These are phyloP conservation scores for Cantharis nigra DNA, from an alignment of 2,888 invertebrate genomes.

Conservation along the genomic window DNA sequence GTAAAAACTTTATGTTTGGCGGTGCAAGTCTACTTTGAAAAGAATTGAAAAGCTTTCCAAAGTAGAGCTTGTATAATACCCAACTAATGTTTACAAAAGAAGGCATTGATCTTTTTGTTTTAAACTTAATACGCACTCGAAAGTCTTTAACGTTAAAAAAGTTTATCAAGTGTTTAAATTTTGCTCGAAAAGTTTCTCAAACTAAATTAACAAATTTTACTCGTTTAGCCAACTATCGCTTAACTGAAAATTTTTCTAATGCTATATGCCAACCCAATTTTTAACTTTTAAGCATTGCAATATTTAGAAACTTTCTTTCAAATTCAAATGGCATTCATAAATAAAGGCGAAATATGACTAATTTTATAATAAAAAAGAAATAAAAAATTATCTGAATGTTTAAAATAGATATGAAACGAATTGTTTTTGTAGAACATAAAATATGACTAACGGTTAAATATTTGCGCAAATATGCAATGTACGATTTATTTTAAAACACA, in stretches of 20 bases:
- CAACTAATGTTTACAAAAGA: slow-evolving; percentile 20
- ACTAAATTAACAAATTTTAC: background rate
- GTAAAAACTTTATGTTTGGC: slow-evolving; percentile 13
- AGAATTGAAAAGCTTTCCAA: slow-evolving; percentile 16
- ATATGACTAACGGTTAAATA: background rate
- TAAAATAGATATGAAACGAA: background rate
- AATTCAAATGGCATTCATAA: background rate
- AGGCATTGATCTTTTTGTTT: slow-evolving; percentile 17
- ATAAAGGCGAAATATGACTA: background rate
- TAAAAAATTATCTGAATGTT: background rate
- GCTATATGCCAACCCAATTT: background rate
- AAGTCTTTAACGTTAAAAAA: background rate
- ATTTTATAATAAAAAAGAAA: background rate
- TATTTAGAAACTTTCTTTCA: background rate
- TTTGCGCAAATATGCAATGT: background rate
- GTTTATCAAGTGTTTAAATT: background rate
- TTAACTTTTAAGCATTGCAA: background rate
- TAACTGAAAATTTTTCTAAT: background rate
- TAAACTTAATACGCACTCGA: slow-evolving; percentile 7
- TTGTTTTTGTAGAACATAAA: background rate
- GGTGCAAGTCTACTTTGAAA: slow-evolving; percentile 13
- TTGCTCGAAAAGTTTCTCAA: background rate
- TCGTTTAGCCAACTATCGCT: background rate
- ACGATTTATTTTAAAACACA: background rate
- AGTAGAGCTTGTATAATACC: slow-evolving; percentile 17